These are phyloP conservation scores for Drosophila stalkeri DNA, from an alignment of 2,888 invertebrate genomes.

Conservation along the genomic window DNA sequence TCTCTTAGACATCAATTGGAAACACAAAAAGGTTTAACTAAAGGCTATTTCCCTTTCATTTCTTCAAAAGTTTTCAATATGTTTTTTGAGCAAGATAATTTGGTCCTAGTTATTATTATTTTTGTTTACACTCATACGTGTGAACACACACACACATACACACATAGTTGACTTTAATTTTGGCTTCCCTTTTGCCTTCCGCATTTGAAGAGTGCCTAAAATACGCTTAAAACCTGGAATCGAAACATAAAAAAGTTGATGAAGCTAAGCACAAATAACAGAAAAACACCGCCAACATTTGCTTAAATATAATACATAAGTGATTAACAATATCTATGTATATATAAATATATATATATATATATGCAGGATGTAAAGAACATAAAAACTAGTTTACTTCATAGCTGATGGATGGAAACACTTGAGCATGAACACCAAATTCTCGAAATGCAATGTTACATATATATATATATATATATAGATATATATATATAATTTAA, in stretches of 20 bases:
- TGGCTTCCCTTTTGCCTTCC: slow-evolving; percentile 50
- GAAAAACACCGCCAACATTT: slow-evolving; percentile 23
- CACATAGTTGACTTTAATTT: slow-evolving; percentile 4
- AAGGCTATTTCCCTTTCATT: background rate
- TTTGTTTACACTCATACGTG: background rate
- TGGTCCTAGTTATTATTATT: too few species aligned
- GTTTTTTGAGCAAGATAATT: background rate
- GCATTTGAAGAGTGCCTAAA: slow-evolving; percentile 51
- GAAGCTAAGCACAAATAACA: slow-evolving; percentile 37
- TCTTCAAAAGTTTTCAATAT: background rate
- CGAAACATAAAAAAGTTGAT: slow-evolving; percentile 7
- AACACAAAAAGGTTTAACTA: too few species aligned
- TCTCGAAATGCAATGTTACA: slow-evolving; percentile 3
- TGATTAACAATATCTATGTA: slow-evolving; percentile 2
- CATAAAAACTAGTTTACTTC: slow-evolving; percentile 5
- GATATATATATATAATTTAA: slow-evolving; percentile 1
- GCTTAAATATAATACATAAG: slow-evolving; percentile 1
- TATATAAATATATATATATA: background rate
- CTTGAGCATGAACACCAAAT: slow-evolving; percentile 12
- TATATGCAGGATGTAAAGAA: background rate
- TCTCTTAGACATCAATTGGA: background rate
- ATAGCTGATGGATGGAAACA: slow-evolving; percentile 1
- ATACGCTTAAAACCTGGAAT: slow-evolving; percentile 50
- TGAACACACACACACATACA: background rate
- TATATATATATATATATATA: background rate